Percentiles rank a stretch among this genome's conserved stretches.
Evolutionary conservation across 1,140 invertebrate species (phyloP).

Genomic region (Macrosteles quadrilineatus): DNA sequence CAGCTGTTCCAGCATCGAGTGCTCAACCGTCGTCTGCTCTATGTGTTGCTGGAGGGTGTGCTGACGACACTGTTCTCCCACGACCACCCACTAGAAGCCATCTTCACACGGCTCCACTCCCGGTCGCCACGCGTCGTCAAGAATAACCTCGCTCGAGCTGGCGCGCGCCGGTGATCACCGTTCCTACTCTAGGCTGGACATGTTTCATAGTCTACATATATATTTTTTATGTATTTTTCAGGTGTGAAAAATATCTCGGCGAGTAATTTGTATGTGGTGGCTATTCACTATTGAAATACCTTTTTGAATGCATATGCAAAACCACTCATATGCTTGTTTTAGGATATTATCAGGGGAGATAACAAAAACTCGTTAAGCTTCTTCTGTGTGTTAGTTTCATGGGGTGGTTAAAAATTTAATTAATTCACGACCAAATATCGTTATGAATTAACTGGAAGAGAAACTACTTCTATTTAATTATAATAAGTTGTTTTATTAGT

Average conservation of each 20-base stretch:
- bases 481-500: no score
- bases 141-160: background rate
- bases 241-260: background rate
- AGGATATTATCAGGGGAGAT: no score
- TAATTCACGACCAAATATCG: no score
- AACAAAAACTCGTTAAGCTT: no score
- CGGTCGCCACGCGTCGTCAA: slow-evolving; percentile 27
- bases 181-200: background rate
- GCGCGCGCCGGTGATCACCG: slow-evolving; percentile 6
- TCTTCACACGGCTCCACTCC: slow-evolving; percentile 28
- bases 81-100: slow-evolving; percentile 29
- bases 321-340: no score
- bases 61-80: slow-evolving; percentile 66
- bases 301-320: no score
- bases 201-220: background rate
- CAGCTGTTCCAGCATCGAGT: slow-evolving; percentile 83
- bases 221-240: slow-evolving; percentile 14
- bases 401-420: no score
- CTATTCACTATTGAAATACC: no score
- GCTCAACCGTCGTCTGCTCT: slow-evolving; percentile 82
- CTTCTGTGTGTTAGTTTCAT: no score
- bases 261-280: no score
- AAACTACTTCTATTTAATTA: no score
- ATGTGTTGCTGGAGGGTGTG: slow-evolving; percentile 85
- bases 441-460: no score